Conservation (phyloP, 1,140 invertebrate genomes). For the Brachionus sp. region DNA sequence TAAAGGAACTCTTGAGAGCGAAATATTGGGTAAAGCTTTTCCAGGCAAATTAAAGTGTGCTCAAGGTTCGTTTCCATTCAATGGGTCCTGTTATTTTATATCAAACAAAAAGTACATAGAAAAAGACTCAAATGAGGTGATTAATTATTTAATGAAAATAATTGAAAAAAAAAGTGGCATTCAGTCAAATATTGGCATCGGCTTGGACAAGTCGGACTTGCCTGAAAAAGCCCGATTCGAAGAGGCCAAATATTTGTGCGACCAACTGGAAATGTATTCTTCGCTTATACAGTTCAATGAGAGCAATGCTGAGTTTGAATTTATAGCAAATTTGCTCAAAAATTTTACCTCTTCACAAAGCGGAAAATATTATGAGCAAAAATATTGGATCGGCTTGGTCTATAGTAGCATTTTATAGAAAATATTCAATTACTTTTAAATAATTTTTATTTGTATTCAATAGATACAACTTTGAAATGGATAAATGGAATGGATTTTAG, state of each 20-base stretch:
- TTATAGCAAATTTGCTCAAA: slow-evolving; percentile 13
- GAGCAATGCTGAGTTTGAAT: slow-evolving; percentile 19
- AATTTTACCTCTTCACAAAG: neutral
- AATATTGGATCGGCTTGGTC: neutral
- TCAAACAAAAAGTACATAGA: slow-evolving; percentile 30
- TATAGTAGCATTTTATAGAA: neutral
- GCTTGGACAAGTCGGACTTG: neutral
- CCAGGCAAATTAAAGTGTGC: slow-evolving; percentile 4
- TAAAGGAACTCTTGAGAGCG: neutral
- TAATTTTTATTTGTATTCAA: neutral
- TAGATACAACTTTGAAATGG: slow-evolving; percentile 30
- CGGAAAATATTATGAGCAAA: slow-evolving; percentile 33
- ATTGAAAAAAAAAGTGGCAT: neutral
- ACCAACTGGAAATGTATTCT: neutral
- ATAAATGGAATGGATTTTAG: neutral
- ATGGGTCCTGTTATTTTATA: slow-evolving; percentile 43
- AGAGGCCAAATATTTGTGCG: neutral
- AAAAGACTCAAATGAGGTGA: neutral
- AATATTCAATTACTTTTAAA: too few relatives aligned
- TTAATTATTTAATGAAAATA: neutral
- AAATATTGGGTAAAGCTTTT: neutral
- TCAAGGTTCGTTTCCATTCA: neutral
- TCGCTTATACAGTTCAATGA: neutral
- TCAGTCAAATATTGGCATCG: neutral
- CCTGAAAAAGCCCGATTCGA: neutral